Evolutionary conservation across 1,140 invertebrate genomes (phyloP).

Genomic region (Odontomachus brunneus): DNA sequence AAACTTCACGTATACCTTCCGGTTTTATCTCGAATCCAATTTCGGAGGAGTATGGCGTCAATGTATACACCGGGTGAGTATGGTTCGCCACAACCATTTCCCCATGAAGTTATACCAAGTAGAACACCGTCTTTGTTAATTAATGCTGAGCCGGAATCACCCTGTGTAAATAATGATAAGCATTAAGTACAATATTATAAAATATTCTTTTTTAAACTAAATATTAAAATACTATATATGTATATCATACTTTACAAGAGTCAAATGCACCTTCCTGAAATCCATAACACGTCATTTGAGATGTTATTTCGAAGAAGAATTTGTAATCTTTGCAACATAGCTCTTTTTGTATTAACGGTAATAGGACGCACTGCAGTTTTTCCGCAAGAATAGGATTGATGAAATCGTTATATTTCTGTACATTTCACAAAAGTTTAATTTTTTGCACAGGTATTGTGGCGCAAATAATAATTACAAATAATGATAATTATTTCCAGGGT

Average conservation of each 20-base stretch:
- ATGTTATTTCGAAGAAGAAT: conserved; percentile 53
- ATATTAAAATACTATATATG: neutral
- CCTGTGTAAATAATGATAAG: conserved; percentile 77
- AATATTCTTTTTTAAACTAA: neutral
- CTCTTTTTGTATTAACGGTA: conserved; percentile 65
- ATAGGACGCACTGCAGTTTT: conserved; percentile 53
- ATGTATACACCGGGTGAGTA: conserved; percentile 88
- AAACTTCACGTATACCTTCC: too few relatives aligned
- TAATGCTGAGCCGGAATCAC: conserved; percentile 90
- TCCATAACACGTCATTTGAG: conserved; percentile 74
- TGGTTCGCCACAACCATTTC: conserved; percentile 86
- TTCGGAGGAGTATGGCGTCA: conserved; percentile 80
- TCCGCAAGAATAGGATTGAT: conserved; percentile 45
- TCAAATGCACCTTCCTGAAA: conserved; percentile 69
- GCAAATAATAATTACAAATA: neutral
- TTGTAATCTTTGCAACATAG: conserved; percentile 67
- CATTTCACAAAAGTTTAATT: conserved; percentile 10
- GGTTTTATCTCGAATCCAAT: conserved; percentile 79
- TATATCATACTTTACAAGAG: conserved; percentile 75
- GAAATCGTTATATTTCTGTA: neutral
- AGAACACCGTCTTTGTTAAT: conserved; percentile 84
- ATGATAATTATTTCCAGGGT: neutral
- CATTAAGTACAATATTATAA: neutral
- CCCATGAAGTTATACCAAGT: conserved; percentile 88
- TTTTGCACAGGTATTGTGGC: neutral